Conservation (phyloP, 2,888 invertebrate species). For the Drosophila pullipes region DNA sequence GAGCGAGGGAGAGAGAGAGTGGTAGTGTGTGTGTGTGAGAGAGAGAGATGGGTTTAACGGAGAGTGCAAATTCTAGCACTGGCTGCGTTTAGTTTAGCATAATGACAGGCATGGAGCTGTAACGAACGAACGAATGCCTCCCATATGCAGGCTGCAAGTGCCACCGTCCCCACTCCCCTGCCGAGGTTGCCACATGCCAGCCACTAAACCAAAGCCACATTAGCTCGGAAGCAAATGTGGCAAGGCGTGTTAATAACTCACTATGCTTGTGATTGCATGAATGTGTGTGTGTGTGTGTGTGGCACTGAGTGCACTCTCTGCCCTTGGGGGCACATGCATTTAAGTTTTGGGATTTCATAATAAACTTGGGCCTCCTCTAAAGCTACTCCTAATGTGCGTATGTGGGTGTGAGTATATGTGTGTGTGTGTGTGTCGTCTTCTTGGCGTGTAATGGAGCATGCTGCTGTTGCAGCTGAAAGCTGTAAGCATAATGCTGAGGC, state of each 20-base stretch:
- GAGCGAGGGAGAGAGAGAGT: neutral
- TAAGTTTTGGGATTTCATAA: constrained; percentile 80
- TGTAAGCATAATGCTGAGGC: constrained; percentile 38
- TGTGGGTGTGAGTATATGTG: constrained; percentile 33
- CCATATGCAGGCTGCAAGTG: constrained; percentile 27
- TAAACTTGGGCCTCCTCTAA: constrained; percentile 51
- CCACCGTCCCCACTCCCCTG: constrained; percentile 2
- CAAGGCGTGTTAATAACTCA: constrained; percentile 82
- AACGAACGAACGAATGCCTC: constrained; percentile 48
- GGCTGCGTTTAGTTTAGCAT: constrained; percentile 80
- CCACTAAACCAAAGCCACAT: constrained; percentile 79
- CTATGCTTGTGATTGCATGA: constrained; percentile 39
- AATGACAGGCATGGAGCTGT: constrained; percentile 72
- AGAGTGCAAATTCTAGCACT: constrained; percentile 78
- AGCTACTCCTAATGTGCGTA: constrained; percentile 19
- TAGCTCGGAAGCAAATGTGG: constrained; percentile 79
- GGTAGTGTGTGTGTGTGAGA: neutral
- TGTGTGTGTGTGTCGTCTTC: constrained; percentile 45
- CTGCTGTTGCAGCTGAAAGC: constrained; percentile 52
- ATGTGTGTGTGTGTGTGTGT: constrained; percentile 13
- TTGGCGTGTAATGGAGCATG: constrained; percentile 76
- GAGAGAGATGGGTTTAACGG: constrained; percentile 42
- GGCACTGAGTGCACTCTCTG: constrained; percentile 60
- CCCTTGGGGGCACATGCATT: constrained; percentile 65
- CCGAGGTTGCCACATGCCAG: constrained; percentile 57